Conservation (phyloP, 2,113 vertebrate genomes). For the Nansenia antarctica region DNA sequence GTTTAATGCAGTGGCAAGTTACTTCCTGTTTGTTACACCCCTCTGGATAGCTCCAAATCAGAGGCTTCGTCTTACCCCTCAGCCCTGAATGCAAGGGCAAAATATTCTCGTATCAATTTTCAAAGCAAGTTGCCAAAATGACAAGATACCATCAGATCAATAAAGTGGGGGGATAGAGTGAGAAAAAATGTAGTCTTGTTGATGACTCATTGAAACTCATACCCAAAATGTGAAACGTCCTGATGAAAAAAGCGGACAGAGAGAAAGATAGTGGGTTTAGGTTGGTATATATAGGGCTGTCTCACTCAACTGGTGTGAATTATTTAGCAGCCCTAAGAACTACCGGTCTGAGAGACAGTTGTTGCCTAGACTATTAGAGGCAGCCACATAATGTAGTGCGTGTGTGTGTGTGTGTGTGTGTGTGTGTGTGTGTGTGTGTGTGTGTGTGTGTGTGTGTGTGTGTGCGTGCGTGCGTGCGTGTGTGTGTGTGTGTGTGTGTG, state of each 20-base stretch:
- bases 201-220: neutral
- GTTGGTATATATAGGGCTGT: neutral
- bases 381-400: neutral
- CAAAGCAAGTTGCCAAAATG: neutral
- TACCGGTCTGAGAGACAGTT: neutral
- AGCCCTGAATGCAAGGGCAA: neutral
- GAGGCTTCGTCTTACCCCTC: too few relatives aligned
- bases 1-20: neutral
- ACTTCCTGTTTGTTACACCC: too few relatives aligned
- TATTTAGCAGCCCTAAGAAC: neutral
- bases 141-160: neutral
- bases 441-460: too few relatives aligned
- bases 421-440: too few relatives aligned
- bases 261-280: neutral
- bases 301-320: neutral
- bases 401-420: too few relatives aligned
- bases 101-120: neutral
- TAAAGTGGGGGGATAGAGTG: neutral
- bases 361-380: neutral
- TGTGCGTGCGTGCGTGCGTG: too few relatives aligned
- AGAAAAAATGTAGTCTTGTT: neutral
- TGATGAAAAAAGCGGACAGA: neutral
- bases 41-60: too few relatives aligned
- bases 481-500: too few relatives aligned
- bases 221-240: neutral